phyloP scores from a whole-genome alignment of 2,888 invertebrate species.

The Drosophila nigricruria region DNA sequence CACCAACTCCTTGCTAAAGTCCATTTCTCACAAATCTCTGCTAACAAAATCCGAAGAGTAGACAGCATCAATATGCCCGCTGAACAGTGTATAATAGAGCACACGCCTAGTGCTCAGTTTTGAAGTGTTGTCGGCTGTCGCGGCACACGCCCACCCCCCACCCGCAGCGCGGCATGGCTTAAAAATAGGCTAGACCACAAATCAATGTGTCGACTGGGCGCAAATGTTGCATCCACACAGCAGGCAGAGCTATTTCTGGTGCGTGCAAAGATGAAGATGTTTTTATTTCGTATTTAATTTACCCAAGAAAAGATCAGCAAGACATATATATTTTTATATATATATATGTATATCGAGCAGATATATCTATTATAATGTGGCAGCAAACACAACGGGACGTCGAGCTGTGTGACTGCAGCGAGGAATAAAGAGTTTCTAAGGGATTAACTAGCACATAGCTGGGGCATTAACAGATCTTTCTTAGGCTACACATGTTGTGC shows the following conservation, averaged over 20 bases:
- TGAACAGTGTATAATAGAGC: not conserved
- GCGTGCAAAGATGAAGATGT: constrained; percentile 43
- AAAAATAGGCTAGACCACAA: constrained; percentile 50
- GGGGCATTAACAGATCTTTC: constrained; percentile 8
- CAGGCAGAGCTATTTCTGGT: constrained; percentile 49
- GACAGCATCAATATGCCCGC: not conserved
- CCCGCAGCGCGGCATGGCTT: constrained; percentile 20
- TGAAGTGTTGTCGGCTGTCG: constrained; percentile 13
- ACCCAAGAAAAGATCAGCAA: constrained; percentile 33
- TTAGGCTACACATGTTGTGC: constrained; percentile 11
- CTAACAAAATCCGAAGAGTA: not conserved
- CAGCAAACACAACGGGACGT: constrained; percentile 23
- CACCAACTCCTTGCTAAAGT: no score
- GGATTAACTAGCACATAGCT: constrained; percentile 21
- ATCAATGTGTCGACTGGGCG: constrained; percentile 40
- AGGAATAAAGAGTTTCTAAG: constrained; percentile 31
- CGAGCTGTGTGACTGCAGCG: constrained; percentile 21
- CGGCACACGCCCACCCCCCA: constrained; percentile 4
- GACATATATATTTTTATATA: not conserved
- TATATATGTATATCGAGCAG: constrained; percentile 2
- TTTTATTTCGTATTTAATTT: constrained; percentile 52
- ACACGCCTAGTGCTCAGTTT: constrained; percentile 1
- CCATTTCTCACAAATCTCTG: no score
- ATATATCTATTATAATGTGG: constrained; percentile 27
- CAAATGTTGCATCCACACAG: constrained; percentile 40